Evolutionary conservation across 2,888 invertebrate genomes (phyloP).

Genomic region (Athalia cordata): DNA sequence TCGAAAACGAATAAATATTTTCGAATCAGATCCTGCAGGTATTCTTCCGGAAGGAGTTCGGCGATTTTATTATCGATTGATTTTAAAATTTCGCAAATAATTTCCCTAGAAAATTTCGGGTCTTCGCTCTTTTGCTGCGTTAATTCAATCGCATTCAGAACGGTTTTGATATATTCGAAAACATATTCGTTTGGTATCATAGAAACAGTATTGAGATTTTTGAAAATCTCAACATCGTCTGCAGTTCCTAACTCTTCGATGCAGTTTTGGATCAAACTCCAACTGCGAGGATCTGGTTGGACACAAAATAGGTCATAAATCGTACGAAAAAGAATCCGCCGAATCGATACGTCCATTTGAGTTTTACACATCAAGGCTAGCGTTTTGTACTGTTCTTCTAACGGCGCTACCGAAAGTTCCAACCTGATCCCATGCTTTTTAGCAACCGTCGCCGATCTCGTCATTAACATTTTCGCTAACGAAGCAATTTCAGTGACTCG

Average conservation of each 20-base stretch:
- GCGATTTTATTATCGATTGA: constrained; percentile 35
- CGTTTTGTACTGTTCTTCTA: constrained; percentile 42
- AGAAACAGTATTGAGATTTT: background rate
- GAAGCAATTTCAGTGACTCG: constrained; percentile 52
- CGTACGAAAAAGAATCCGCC: background rate
- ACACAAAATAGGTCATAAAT: too few species aligned
- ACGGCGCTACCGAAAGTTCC: constrained; percentile 53
- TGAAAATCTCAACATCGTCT: too few species aligned
- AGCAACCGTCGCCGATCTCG: constrained; percentile 58
- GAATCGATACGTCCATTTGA: background rate
- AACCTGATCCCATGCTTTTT: constrained; percentile 64
- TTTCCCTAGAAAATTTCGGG: background rate
- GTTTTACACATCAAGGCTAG: background rate
- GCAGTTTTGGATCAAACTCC: too few species aligned
- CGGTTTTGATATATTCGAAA: constrained; percentile 47
- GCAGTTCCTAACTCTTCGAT: too few species aligned
- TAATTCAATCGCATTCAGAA: constrained; percentile 51
- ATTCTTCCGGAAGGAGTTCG: constrained; percentile 55
- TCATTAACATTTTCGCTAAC: constrained; percentile 55
- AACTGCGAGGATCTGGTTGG: too few species aligned
- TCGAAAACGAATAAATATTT: constrained; percentile 55
- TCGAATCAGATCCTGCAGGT: constrained; percentile 52
- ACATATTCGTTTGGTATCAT: constrained; percentile 36
- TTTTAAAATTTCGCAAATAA: background rate
- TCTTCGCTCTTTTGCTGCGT: constrained; percentile 36